Conservation (phyloP, 2,888 invertebrate species). For the Mesochorus sp. region DNA sequence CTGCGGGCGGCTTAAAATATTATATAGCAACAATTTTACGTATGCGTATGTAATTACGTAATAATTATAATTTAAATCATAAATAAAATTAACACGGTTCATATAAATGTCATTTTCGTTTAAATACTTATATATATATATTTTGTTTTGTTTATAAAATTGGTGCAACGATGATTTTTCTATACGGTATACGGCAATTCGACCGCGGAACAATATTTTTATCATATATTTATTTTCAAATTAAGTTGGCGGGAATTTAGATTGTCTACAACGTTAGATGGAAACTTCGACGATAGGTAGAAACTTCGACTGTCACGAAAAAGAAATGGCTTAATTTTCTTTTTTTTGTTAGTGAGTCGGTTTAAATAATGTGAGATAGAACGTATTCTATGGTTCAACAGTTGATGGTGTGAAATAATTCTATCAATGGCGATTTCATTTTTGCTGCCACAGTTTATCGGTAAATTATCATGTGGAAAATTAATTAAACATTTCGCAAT, state of each 20-base stretch:
- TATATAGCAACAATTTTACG: constrained; percentile 28
- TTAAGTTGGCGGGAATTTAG: not conserved
- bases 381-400: too few relatives aligned
- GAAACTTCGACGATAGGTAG: too few relatives aligned
- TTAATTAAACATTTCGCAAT: too few relatives aligned
- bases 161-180: not conserved
- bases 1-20: constrained; percentile 60
- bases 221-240: not conserved
- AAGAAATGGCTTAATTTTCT: not conserved
- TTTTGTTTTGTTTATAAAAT: not conserved
- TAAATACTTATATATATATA: not conserved
- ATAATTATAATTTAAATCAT: constrained; percentile 7
- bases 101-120: not conserved
- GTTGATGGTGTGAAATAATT: too few relatives aligned
- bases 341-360: too few relatives aligned
- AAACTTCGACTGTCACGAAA: constrained; percentile 9
- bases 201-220: not conserved
- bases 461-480: too few relatives aligned
- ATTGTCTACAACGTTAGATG: not conserved
- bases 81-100: not conserved
- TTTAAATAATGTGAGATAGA: too few relatives aligned
- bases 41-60: constrained; percentile 46
- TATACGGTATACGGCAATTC: not conserved
- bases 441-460: too few relatives aligned
- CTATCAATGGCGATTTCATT: too few relatives aligned